These are phyloP conservation scores for Drosophila kanapiae DNA, from an alignment of 1,140 invertebrate genomes.

Conservation along the genomic window DNA sequence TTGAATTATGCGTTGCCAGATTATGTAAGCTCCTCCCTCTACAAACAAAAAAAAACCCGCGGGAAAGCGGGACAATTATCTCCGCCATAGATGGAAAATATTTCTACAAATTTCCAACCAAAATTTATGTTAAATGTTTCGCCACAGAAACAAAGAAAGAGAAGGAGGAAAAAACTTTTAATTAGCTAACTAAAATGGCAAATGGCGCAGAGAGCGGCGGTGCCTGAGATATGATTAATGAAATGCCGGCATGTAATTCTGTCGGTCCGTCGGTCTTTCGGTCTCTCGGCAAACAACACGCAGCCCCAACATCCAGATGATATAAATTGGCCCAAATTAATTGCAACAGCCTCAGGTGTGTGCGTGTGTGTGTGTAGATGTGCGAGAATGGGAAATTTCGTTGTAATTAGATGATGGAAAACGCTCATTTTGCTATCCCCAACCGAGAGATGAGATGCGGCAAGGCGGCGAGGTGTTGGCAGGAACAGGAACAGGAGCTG, in stretches of 20 bases:
- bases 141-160: slow-evolving; percentile 11
- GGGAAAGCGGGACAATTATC: slow-evolving; percentile 34
- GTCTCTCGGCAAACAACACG: slow-evolving; percentile 10
- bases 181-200: slow-evolving; percentile 79
- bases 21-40: slow-evolving; percentile 26
- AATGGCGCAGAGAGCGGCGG: slow-evolving; percentile 73
- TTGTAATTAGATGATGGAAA: slow-evolving; percentile 81
- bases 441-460: background rate
- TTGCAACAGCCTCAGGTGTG: slow-evolving; percentile 81
- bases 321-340: slow-evolving; percentile 82
- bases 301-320: slow-evolving; percentile 54
- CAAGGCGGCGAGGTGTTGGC: background rate
- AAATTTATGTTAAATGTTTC: slow-evolving; percentile 78
- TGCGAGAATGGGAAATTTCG: slow-evolving; percentile 57
- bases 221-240: slow-evolving; percentile 79
- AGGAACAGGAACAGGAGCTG: slow-evolving; percentile 4
- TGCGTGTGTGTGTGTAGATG: slow-evolving; percentile 7
- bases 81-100: slow-evolving; percentile 52
- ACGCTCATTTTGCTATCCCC: slow-evolving; percentile 43
- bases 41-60: slow-evolving; percentile 13
- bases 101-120: slow-evolving; percentile 41
- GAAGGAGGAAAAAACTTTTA: slow-evolving; percentile 66
- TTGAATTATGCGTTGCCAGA: slow-evolving; percentile 80
- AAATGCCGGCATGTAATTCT: slow-evolving; percentile 77
- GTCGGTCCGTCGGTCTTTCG: slow-evolving; percentile 25